A percentile compares a stretch with the other conserved stretches of the same genome.
Evolutionary conservation across 1,140 invertebrate genomes (phyloP).

Genomic region (Ceratina calcarata): DNA sequence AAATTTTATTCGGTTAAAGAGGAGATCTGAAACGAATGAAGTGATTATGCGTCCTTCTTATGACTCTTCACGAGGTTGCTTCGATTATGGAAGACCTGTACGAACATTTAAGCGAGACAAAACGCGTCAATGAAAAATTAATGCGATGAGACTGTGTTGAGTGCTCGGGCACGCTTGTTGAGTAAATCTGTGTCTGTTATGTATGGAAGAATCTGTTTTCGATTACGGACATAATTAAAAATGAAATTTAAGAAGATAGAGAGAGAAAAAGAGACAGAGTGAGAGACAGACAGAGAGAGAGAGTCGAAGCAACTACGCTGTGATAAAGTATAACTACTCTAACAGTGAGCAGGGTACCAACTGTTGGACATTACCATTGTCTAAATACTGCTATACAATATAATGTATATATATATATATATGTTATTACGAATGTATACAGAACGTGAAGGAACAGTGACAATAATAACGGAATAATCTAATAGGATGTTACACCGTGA

Average conservation of each 20-base stretch:
- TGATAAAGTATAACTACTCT: constrained; percentile 66
- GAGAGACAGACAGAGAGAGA: constrained; percentile 28
- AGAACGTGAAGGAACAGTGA: constrained; percentile 50
- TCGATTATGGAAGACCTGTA: constrained; percentile 53
- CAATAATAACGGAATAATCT: constrained; percentile 20
- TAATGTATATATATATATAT: constrained; percentile 18
- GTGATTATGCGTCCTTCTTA: not conserved
- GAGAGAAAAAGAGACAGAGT: not conserved
- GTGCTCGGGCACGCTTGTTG: no score
- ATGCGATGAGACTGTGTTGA: no score
- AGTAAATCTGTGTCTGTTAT: no score
- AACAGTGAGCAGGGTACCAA: constrained; percentile 75
- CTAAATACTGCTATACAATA: constrained; percentile 76
- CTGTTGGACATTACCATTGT: constrained; percentile 81
- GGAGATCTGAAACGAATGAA: not conserved
- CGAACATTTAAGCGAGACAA: not conserved
- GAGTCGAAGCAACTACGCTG: constrained; percentile 75
- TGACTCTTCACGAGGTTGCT: constrained; percentile 62
- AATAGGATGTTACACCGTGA: constrained; percentile 8
- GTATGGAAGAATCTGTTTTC: no score
- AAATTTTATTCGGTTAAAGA: no score
- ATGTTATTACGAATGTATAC: constrained; percentile 59
- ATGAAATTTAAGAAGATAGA: not conserved
- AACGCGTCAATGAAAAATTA: not conserved
- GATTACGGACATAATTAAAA: no score